A percentile compares a stretch with the other conserved stretches of the same genome.
These are phyloP conservation scores for Cryptoblepharus egeriae DNA, from an alignment of 2,797 vertebrate species.

Conservation along the genomic window DNA sequence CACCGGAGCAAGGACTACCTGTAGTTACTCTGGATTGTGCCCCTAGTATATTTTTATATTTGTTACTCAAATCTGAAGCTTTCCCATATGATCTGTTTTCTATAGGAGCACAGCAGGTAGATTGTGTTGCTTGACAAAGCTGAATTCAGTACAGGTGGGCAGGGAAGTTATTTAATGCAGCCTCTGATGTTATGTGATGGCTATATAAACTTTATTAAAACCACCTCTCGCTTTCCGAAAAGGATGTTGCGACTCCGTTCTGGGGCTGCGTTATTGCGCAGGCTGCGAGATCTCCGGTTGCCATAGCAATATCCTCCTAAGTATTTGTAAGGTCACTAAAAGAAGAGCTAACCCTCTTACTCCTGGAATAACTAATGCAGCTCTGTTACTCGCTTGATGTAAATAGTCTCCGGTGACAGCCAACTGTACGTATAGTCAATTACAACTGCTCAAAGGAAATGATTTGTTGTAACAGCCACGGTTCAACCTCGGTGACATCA, in stretches of 20 bases:
- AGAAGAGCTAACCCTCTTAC: slow-evolving; percentile 83
- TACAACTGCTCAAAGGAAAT: slow-evolving; percentile 96
- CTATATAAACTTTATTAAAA: slow-evolving; percentile 75
- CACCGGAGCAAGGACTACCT: no score
- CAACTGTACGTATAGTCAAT: slow-evolving; percentile 95
- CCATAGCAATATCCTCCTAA: slow-evolving; percentile 89
- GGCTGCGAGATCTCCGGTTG: slow-evolving; percentile 81
- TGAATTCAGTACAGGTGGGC: slow-evolving; percentile 31
- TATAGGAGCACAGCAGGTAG: not conserved
- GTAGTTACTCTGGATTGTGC: no score
- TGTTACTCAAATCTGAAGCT: slow-evolving; percentile 10
- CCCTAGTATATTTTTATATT: not conserved
- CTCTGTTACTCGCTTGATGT: slow-evolving; percentile 88
- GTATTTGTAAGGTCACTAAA: slow-evolving; percentile 90
- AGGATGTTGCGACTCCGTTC: slow-evolving; percentile 67
- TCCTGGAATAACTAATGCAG: slow-evolving; percentile 91
- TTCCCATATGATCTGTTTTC: not conserved
- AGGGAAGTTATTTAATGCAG: slow-evolving; percentile 52
- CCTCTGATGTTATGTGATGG: slow-evolving; percentile 37
- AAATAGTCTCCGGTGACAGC: slow-evolving; percentile 94
- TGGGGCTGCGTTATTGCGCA: slow-evolving; percentile 72
- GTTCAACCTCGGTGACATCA: slow-evolving; percentile 96
- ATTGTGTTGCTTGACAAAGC: slow-evolving; percentile 22
- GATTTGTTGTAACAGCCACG: slow-evolving; percentile 94
- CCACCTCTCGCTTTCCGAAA: slow-evolving; percentile 61